Evolutionary conservation across 2,888 invertebrate genomes (phyloP), one percentile per base, ranked within the genome.

Genomic region (Napeogenes sylphis): DNA sequence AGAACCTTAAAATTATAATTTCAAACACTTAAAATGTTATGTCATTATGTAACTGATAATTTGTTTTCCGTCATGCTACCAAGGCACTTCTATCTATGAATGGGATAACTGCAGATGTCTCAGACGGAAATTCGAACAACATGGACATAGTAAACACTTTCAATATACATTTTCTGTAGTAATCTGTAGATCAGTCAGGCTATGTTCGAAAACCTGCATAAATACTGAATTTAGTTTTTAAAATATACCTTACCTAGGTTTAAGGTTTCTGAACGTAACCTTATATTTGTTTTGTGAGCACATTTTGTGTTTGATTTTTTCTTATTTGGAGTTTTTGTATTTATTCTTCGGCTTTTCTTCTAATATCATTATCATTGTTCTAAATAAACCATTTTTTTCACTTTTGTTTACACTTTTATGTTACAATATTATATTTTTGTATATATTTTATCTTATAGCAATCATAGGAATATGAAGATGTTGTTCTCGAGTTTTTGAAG

Each of bases 251-350:
- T 73, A 80, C 53, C 46, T 38, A 68, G 75, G 74, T 69, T 78
- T 74, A 73, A 75, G 89, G 88, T 90, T 90, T 90, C 87, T 90
- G 90, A 90, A 90, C 89, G 87, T 90, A 90, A 83, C 89, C 89
- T 87, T 83, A 70, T 62, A 59, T 62, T 66, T 68, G 56, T 30
- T 67, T 63, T 61, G 57, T 68, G 66, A 68, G 71, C 70, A 70
- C 68, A 57, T 55, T 65, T 63, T 65, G 65, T 65, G 38, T 63
- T 62, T 59, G 66, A 63, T 59, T 64, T 38, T 62, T 62, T 74
- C 63, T 51, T 73, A 42, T 42, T 42, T 42, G 10, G 42, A 35
- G 35, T 35, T 35, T 42, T 6, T 64, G 70, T 68, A 61, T 4
- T 3, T 4, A 30, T 51, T 51, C 21, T 64, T 45, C 45, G 46